A percentile compares a stretch with the other conserved stretches of the same genome.
Conservation (phyloP, 2,888 invertebrate species). For the Drosophila silvestris region DNA sequence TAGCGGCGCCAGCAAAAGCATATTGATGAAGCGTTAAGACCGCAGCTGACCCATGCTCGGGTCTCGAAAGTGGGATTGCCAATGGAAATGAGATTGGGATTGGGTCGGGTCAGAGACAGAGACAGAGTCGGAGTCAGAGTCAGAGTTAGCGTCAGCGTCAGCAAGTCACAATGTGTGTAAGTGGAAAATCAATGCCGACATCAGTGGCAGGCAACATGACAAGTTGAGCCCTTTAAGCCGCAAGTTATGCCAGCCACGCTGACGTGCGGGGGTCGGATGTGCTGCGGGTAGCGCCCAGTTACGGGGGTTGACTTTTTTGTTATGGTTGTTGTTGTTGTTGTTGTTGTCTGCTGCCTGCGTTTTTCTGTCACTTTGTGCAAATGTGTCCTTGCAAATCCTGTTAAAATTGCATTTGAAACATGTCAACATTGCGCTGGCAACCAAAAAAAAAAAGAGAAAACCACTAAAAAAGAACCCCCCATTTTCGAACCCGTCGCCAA, state of each 20-base stretch:
- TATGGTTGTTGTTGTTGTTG: slow-evolving; percentile 24
- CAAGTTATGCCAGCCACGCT: slow-evolving; percentile 79
- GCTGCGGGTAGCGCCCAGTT: slow-evolving; percentile 18
- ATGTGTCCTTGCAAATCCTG: slow-evolving; percentile 80
- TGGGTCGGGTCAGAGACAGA: slow-evolving; percentile 28
- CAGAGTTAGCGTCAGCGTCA: slow-evolving; percentile 23
- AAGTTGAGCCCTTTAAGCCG: slow-evolving; percentile 83
- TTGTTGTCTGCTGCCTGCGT: slow-evolving; percentile 61
- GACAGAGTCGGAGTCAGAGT: slow-evolving; percentile 2
- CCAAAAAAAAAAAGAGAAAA: slow-evolving; percentile 47
- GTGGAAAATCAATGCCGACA: slow-evolving; percentile 76
- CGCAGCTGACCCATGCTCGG: slow-evolving; percentile 50
- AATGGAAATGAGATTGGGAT: slow-evolving; percentile 19
- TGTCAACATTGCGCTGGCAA: slow-evolving; percentile 72
- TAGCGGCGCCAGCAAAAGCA: slow-evolving; percentile 72
- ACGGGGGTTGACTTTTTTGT: slow-evolving; percentile 67
- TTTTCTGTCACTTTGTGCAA: slow-evolving; percentile 80
- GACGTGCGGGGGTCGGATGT: slow-evolving; percentile 10
- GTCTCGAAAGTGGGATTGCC: slow-evolving; percentile 12
- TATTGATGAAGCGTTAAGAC: slow-evolving; percentile 78
- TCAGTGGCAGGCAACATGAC: slow-evolving; percentile 79
- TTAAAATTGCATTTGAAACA: slow-evolving; percentile 80
- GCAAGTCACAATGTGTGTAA: slow-evolving; percentile 36
- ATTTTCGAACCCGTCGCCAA: slow-evolving; percentile 23
- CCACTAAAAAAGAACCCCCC: slow-evolving; percentile 7